A percentile compares a stretch with the other conserved stretches of the same genome.
Evolutionary conservation across 2,797 vertebrate species (phyloP).

Genomic region (Carapus acus): DNA sequence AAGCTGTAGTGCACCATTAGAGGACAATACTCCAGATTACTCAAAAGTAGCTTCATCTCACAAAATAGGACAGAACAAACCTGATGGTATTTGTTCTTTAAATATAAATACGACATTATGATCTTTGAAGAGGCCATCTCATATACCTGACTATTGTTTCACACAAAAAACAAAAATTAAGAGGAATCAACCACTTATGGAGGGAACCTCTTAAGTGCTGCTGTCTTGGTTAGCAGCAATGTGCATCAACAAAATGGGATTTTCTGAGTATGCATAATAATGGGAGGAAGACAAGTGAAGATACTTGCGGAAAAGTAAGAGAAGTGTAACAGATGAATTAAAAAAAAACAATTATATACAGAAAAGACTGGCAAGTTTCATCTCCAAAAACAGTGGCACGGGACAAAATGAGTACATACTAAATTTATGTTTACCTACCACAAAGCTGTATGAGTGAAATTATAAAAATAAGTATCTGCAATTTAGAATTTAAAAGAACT

Average conservation of each 20-base stretch:
- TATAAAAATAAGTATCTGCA: constrained; percentile 63
- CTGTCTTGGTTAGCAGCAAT: constrained; percentile 31
- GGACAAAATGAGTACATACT: constrained; percentile 48
- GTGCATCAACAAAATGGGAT: constrained; percentile 12
- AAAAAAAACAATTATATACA: constrained; percentile 40
- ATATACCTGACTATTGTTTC: constrained; percentile 54
- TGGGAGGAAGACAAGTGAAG: constrained; percentile 25
- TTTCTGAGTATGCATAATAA: constrained; percentile 30
- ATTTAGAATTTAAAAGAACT: constrained; percentile 52
- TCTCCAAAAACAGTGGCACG: constrained; percentile 67
- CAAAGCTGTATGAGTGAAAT: constrained; percentile 29
- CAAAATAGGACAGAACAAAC: constrained; percentile 59
- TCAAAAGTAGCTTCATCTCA: constrained; percentile 40
- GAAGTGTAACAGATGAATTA: constrained; percentile 50
- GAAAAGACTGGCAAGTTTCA: constrained; percentile 36
- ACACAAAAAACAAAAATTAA: constrained; percentile 46
- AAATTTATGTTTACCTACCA: constrained; percentile 56
- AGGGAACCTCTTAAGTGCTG: constrained; percentile 18
- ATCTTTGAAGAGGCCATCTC: constrained; percentile 60
- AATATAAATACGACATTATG: constrained; percentile 74
- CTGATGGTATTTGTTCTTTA: constrained; percentile 53
- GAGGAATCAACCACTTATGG: constrained; percentile 31
- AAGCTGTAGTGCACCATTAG: constrained; percentile 39
- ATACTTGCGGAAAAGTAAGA: constrained; percentile 36
- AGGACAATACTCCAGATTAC: constrained; percentile 47